Evolutionary conservation across 2,888 invertebrate genomes (phyloP).

Genomic region (Diloba caeruleocephala): DNA sequence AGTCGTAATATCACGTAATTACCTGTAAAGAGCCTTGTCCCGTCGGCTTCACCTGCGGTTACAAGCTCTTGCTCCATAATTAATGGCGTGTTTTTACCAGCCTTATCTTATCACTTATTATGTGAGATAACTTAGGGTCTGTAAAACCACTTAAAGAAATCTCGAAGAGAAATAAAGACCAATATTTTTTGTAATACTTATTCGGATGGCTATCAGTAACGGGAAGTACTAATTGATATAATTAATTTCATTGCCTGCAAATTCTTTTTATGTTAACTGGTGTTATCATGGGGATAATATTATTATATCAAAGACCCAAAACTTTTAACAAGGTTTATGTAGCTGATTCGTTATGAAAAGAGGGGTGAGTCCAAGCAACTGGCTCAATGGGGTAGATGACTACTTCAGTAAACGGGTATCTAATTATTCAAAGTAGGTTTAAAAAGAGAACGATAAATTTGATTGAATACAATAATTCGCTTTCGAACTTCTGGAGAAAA

Average conservation of each 20-base stretch:
- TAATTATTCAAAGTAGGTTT: too few relatives aligned
- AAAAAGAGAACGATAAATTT: too few relatives aligned
- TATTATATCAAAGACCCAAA: conserved; percentile 17
- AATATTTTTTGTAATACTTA: conserved; percentile 34
- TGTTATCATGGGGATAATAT: conserved; percentile 18
- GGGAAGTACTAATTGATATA: conserved; percentile 43
- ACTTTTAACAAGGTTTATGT: conserved; percentile 14
- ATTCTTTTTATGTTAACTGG: conserved; percentile 34
- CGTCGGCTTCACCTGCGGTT: conserved; percentile 45
- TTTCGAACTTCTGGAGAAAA: too few relatives aligned
- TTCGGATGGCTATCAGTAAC: conserved; percentile 27
- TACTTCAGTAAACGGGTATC: too few relatives aligned
- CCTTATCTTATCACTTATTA: conserved; percentile 55
- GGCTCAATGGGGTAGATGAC: too few relatives aligned
- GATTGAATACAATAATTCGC: too few relatives aligned
- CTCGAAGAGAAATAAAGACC: conserved; percentile 35
- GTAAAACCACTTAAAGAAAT: conserved; percentile 56
- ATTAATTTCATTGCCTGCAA: conserved; percentile 39
- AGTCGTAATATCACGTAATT: conserved; percentile 51
- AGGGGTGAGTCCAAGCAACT: too few relatives aligned
- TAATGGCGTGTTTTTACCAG: conserved; percentile 51
- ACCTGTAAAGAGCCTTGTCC: conserved; percentile 45
- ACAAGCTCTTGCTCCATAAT: conserved; percentile 50
- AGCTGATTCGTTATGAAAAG: too few relatives aligned
- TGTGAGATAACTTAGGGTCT: conserved; percentile 50